Evolutionary conservation across 2,113 vertebrate species (phyloP).

Genomic region (Acanthochromis polyacanthus): DNA sequence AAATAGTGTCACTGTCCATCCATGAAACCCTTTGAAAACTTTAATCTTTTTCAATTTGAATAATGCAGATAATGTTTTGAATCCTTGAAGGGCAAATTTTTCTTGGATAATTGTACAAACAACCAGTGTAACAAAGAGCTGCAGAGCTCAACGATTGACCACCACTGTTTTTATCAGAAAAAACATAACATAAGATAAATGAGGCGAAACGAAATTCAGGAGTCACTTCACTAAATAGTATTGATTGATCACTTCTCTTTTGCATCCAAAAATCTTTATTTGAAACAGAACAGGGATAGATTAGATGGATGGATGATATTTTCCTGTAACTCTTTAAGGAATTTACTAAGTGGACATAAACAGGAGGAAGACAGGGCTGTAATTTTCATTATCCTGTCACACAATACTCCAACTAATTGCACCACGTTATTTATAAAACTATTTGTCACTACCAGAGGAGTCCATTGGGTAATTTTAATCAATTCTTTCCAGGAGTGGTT

Average conservation of each 20-base stretch:
- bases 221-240: not conserved
- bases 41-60: not conserved
- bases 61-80: not conserved
- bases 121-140: not conserved
- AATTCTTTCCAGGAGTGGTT: conserved; percentile 21
- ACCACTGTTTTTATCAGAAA: not conserved
- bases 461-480: conserved; percentile 28
- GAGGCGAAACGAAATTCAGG: not conserved
- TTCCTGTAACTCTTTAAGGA: not conserved
- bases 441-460: conserved; percentile 5
- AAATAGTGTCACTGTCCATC: too few species aligned
- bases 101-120: not conserved
- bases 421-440: conserved; percentile 12
- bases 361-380: not conserved
- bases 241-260: conserved; percentile 5
- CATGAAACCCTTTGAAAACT: not conserved
- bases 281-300: not conserved
- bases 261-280: not conserved
- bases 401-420: conserved; percentile 4
- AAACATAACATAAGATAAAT: not conserved
- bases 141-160: not conserved
- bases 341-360: not conserved
- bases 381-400: conserved; percentile 33
- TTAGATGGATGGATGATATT: too few species aligned
- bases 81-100: not conserved